phyloP scores from a whole-genome alignment of 2,797 vertebrate genomes.

The Mallotus villosus region DNA sequence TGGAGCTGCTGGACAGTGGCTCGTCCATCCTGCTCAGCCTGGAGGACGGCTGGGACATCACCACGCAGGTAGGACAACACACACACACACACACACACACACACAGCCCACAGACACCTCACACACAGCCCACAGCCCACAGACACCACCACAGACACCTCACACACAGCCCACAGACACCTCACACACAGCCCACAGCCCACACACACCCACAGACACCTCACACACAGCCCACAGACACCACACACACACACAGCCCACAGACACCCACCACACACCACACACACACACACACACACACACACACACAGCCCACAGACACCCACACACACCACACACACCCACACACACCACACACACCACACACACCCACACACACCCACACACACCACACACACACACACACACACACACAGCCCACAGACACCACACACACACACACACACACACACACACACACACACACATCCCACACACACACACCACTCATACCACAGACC shows the following conservation, averaged over 20 bases:
- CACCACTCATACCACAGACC: conserved; percentile 31
- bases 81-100: not conserved
- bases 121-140: no score
- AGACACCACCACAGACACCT: no score
- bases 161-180: no score
- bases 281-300: not conserved
- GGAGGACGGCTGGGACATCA: conserved; percentile 98
- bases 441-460: not conserved
- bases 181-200: no score
- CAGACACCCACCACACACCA: no score
- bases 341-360: conserved; percentile 21
- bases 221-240: no score
- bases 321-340: no score
- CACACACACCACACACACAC: not conserved
- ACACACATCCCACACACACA: conserved; percentile 32
- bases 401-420: conserved; percentile 23
- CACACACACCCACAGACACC: no score
- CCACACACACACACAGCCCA: no score
- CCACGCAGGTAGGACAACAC: conserved; percentile 85
- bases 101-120: not conserved
- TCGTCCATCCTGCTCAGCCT: conserved; percentile 95
- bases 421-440: not conserved
- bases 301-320: no score
- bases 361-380: conserved; percentile 20
- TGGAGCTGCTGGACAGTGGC: conserved; percentile 92